A percentile compares a stretch with the other conserved stretches of the same genome.
Conservation (phyloP, 2,888 invertebrate genomes). For the Ecliptopera silaceata region DNA sequence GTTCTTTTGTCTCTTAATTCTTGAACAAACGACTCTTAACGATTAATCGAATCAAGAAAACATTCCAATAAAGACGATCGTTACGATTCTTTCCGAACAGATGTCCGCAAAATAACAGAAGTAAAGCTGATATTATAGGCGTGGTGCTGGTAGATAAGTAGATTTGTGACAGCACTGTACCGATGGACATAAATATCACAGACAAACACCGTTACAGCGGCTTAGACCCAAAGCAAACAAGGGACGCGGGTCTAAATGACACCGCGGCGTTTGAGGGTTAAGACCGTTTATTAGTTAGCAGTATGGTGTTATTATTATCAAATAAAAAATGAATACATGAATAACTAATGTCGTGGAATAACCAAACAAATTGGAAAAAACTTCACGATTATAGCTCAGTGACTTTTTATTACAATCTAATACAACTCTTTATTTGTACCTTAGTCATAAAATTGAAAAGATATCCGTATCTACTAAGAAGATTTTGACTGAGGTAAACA, state of each 20-base stretch:
- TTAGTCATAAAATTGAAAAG: too few species aligned
- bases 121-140: conserved; percentile 52
- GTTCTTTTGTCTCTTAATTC: too few species aligned
- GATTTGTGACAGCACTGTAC: conserved; percentile 77
- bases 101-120: conserved; percentile 54
- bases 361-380: neutral
- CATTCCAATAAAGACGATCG: too few species aligned
- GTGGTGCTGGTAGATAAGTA: conserved; percentile 80
- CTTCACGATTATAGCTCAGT: neutral
- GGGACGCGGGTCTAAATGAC: conserved; percentile 65
- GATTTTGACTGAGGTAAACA: too few species aligned
- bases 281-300: conserved; percentile 60
- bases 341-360: conserved; percentile 4
- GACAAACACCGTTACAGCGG: conserved; percentile 77
- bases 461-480: too few species aligned
- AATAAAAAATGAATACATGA: conserved; percentile 29
- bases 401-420: too few species aligned
- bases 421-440: too few species aligned
- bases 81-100: conserved; percentile 42
- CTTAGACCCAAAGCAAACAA: conserved; percentile 78
- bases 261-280: conserved; percentile 62
- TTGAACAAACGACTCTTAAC: too few species aligned
- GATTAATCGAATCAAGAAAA: too few species aligned
- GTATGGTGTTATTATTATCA: conserved; percentile 49
- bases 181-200: conserved; percentile 75